Conservation (phyloP, 2,888 invertebrate genomes). For the Calephelis perditalis region DNA sequence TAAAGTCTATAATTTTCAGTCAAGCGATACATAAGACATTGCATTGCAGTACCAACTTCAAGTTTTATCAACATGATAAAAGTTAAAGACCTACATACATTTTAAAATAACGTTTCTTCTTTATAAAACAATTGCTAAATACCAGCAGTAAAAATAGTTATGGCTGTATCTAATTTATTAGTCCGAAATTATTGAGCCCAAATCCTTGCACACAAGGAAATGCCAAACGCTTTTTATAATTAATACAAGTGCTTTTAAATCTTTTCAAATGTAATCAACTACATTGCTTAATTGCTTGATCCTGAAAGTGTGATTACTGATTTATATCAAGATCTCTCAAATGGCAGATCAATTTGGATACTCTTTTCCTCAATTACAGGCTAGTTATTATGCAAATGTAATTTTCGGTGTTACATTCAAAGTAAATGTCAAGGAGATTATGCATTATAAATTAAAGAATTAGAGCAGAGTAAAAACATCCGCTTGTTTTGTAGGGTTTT, state of each 20-base stretch:
- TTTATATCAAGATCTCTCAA: constrained; percentile 5
- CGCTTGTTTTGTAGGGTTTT: background rate
- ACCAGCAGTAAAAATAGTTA: no score
- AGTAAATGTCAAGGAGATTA: constrained; percentile 5
- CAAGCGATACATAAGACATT: no score
- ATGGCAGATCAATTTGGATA: background rate
- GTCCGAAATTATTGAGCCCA: no score
- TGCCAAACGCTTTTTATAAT: no score
- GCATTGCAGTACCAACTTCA: no score
- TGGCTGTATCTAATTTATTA: no score
- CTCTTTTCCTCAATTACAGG: constrained; percentile 1
- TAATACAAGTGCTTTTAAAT: no score
- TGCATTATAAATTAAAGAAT: background rate
- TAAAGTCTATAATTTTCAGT: background rate
- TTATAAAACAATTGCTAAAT: no score
- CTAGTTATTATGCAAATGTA: background rate
- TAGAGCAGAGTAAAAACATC: constrained; percentile 1
- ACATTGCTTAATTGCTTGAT: background rate
- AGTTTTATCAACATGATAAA: background rate
- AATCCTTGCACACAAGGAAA: no score
- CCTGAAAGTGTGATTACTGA: background rate
- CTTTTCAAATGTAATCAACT: background rate
- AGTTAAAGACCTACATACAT: background rate
- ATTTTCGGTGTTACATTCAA: background rate
- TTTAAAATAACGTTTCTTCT: no score